phyloP scores from a whole-genome alignment of 2,888 invertebrate genomes.

The Deroplatys truncata region DNA sequence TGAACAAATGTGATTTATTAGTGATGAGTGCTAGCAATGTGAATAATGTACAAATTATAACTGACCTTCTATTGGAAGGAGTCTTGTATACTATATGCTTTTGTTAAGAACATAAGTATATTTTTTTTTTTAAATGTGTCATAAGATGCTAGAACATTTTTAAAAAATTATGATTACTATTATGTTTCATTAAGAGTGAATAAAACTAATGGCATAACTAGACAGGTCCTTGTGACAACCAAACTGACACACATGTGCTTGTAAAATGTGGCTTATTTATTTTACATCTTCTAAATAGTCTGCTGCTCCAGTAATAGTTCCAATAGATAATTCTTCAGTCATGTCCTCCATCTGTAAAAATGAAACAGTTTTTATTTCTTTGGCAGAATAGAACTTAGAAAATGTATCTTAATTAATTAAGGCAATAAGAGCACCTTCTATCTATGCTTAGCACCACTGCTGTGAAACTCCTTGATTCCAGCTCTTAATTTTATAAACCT shows the following conservation, averaged over 20 bases:
- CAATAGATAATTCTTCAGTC: conserved; percentile 28
- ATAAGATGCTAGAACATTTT: not conserved
- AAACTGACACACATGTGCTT: not conserved
- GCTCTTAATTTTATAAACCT: no score
- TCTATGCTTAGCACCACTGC: no score
- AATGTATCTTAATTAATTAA: no score
- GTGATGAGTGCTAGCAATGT: not conserved
- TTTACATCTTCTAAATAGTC: conserved; percentile 30
- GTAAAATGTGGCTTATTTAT: not conserved
- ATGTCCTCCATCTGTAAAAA: conserved; percentile 30
- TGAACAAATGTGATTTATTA: not conserved
- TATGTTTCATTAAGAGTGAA: not conserved
- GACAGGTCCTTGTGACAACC: not conserved
- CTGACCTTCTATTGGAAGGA: not conserved
- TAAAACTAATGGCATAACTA: not conserved
- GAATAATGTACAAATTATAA: not conserved
- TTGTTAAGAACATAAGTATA: not conserved
- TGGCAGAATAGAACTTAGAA: no score
- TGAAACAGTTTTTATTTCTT: not conserved
- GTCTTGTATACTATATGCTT: not conserved
- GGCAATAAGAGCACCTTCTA: no score
- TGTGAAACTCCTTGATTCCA: no score
- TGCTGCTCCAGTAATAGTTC: conserved; percentile 22
- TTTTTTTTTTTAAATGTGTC: not conserved
- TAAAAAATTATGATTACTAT: not conserved